phyloP scores from a whole-genome alignment of 1,140 invertebrate species.

The Plodia interpunctella region DNA sequence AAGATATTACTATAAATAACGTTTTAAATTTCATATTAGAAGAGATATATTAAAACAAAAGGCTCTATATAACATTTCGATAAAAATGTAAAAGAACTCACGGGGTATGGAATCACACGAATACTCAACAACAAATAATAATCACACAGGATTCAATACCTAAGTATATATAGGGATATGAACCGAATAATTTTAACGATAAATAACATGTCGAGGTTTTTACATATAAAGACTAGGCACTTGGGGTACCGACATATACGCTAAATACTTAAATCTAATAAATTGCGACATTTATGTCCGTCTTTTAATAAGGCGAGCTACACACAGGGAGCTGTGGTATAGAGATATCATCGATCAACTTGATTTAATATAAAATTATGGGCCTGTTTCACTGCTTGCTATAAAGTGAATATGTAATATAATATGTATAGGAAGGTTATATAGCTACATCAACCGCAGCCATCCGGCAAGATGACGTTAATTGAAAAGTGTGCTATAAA shows the following conservation, averaged over 20 bases:
- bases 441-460: no score
- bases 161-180: background rate
- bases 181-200: background rate
- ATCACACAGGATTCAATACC: background rate
- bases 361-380: background rate
- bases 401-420: no score
- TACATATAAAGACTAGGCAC: background rate
- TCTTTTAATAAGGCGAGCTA: slow-evolving; percentile 2
- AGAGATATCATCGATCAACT: background rate
- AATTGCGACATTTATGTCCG: background rate
- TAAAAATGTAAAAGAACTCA: slow-evolving; percentile 1
- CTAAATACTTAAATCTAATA: slow-evolving; percentile 6
- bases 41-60: background rate
- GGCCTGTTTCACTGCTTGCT: no score
- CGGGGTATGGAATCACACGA: background rate
- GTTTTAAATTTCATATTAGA: background rate
- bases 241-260: background rate
- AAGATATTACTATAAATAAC: no score
- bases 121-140: background rate
- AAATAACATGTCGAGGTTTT: background rate
- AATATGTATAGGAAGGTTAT: no score
- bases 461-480: no score
- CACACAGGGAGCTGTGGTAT: no score
- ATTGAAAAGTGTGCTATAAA: no score
- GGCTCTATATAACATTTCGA: background rate